Conservation (phyloP, 2,113 vertebrate genomes). For the Anarrhichthys ocellatus region DNA sequence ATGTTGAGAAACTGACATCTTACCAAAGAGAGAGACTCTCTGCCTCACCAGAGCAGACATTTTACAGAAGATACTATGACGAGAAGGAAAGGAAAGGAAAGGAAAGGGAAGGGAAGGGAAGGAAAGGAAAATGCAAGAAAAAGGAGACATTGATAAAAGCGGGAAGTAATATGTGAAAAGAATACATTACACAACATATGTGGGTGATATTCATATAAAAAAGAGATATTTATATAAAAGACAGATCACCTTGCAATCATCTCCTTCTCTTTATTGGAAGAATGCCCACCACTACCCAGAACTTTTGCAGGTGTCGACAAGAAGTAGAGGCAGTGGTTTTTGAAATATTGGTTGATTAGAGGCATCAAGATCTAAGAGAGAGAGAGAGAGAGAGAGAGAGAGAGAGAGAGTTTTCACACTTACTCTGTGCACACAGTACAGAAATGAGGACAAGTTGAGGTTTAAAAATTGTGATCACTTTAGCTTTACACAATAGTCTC, state of each 20-base stretch:
- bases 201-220: neutral
- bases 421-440: neutral
- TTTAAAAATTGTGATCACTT: neutral
- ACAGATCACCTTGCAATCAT: constrained; percentile 91
- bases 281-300: constrained; percentile 91
- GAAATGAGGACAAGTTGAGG: neutral
- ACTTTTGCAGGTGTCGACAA: constrained; percentile 89
- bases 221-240: neutral
- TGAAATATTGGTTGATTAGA: constrained; percentile 94
- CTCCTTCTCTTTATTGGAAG: constrained; percentile 97
- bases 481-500: constrained; percentile 7
- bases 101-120: constrained; percentile 17
- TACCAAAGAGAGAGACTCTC: constrained; percentile 95
- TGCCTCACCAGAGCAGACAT: constrained; percentile 93
- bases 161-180: neutral
- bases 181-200: neutral
- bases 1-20: constrained; percentile 68
- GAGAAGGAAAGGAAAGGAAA: constrained; percentile 27
- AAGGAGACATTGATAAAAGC: constrained; percentile 5
- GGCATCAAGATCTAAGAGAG: constrained; percentile 90
- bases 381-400: constrained; percentile 19
- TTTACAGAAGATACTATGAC: constrained; percentile 94
- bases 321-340: constrained; percentile 90
- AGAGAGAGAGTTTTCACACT: constrained; percentile 29
- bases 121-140: constrained; percentile 16